phyloP scores from a whole-genome alignment of 2,797 vertebrate genomes.

The Hylomyscus alleni region DNA sequence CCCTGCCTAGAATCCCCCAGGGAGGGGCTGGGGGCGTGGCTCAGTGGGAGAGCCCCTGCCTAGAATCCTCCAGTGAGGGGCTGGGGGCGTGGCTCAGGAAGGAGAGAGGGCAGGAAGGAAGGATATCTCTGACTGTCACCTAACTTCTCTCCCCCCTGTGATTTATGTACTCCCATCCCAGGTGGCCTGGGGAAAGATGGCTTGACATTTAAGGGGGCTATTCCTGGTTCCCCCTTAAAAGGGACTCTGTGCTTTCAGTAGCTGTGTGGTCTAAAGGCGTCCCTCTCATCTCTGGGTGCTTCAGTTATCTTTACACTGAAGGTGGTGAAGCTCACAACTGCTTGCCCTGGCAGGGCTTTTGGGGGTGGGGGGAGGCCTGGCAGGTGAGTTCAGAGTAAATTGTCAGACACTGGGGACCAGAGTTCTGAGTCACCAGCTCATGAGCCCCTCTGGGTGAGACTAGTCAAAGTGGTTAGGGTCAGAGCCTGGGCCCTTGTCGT shows the following conservation, averaged over 20 bases:
- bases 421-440: accelerated
- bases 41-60: not conserved
- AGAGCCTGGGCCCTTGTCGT: not conserved
- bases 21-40: too few species aligned
- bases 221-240: not conserved
- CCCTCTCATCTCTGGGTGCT: not conserved
- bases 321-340: accelerated
- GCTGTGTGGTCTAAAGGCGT: not conserved
- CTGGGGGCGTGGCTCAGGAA: not conserved
- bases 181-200: accelerated
- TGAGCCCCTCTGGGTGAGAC: not conserved
- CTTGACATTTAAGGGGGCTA: not conserved
- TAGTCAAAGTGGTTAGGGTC: not conserved
- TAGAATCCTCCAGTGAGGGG: not conserved
- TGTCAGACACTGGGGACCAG: accelerated
- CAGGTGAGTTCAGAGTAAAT: not conserved
- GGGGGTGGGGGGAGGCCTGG: not conserved
- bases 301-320: not conserved
- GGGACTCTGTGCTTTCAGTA: not conserved
- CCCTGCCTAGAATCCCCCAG: too few species aligned
- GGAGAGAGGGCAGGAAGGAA: not conserved
- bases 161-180: not conserved
- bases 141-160: accelerated
- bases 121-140: not conserved
- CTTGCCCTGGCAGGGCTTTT: not conserved